A percentile compares a stretch with the other conserved stretches of the same genome.
These are phyloP conservation scores for Asarcornis scutulata DNA, from an alignment of 2,113 vertebrate genomes.

Conservation along the genomic window DNA sequence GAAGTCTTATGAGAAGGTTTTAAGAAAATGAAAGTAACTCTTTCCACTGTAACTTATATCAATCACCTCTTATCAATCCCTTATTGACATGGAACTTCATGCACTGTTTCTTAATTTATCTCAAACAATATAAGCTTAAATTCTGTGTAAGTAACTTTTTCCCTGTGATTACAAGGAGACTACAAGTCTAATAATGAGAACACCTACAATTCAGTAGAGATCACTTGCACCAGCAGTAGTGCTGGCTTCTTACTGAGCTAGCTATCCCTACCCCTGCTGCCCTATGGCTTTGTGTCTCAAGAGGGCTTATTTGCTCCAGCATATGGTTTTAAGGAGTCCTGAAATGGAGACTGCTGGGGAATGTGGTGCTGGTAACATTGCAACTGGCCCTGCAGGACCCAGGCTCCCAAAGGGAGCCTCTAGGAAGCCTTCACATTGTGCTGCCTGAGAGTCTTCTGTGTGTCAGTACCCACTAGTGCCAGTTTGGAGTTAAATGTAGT, in stretches of 20 bases:
- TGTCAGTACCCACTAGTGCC: background rate
- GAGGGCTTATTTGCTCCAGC: background rate
- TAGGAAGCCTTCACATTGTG: background rate
- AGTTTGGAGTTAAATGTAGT: background rate
- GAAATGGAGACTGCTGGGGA: background rate
- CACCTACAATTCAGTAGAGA: background rate
- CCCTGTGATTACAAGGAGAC: background rate
- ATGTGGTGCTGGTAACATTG: background rate
- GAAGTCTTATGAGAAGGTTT: background rate
- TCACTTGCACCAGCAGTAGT: background rate
- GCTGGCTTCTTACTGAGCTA: background rate
- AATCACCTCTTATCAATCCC: background rate
- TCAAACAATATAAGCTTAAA: background rate
- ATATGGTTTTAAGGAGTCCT: background rate
- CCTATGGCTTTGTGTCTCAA: background rate
- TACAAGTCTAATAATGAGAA: background rate
- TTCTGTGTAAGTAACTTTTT: background rate
- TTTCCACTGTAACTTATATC: background rate
- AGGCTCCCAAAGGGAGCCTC: fast-evolving
- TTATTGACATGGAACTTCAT: background rate
- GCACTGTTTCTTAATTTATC: background rate
- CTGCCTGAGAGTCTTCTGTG: background rate
- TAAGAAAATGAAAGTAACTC: background rate
- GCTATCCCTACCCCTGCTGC: background rate
- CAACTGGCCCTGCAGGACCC: background rate